Percentiles rank a stretch among this genome's conserved stretches.
Conservation (phyloP, 2,113 vertebrate genomes). For the Nesospiza acunhae region DNA sequence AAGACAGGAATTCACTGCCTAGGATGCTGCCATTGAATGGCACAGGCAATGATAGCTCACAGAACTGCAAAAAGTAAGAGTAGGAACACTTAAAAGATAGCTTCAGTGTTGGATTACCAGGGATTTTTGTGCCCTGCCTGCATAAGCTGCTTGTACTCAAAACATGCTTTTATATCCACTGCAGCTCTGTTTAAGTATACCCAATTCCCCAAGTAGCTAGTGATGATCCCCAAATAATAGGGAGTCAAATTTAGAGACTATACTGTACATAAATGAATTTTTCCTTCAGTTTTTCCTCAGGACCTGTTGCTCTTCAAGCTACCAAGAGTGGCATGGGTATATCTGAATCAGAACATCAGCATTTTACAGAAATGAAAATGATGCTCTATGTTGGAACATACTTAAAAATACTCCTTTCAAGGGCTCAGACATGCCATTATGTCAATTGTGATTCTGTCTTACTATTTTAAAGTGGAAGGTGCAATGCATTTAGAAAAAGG, state of each 20-base stretch:
- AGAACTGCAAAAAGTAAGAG: background rate
- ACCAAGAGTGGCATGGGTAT: background rate
- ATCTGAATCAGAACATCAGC: background rate
- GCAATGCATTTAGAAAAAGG: background rate
- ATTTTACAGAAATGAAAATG: background rate
- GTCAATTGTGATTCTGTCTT: background rate
- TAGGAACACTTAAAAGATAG: background rate
- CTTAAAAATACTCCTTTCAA: background rate
- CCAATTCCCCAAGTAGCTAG: background rate
- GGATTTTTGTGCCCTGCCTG: background rate
- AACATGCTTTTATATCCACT: background rate
- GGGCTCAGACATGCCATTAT: background rate
- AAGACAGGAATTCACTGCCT: background rate
- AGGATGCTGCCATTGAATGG: background rate
- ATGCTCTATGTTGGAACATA: background rate
- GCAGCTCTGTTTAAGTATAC: background rate
- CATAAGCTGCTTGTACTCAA: background rate
- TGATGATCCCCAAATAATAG: background rate
- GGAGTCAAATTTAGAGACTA: background rate
- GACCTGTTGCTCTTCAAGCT: background rate
- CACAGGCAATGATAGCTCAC: background rate
- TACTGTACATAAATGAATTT: background rate
- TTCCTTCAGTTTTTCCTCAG: background rate
- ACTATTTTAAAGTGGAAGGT: background rate
- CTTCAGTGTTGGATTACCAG: background rate